These are phyloP conservation scores for Syrista parreyssii DNA, from an alignment of 2,888 invertebrate species.

Conservation along the genomic window DNA sequence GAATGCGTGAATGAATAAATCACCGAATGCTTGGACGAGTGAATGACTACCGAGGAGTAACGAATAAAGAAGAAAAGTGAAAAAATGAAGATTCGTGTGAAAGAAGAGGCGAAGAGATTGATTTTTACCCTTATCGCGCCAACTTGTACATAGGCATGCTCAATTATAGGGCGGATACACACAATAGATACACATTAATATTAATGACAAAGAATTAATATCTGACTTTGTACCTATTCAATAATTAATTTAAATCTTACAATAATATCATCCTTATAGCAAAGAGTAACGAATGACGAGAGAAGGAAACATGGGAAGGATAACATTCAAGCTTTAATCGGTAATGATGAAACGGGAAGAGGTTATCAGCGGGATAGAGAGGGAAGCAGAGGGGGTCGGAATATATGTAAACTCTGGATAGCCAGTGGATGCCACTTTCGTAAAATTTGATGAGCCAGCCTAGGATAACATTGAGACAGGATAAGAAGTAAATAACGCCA, in stretches of 20 bases:
- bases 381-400: background rate
- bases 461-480: slow-evolving; percentile 37
- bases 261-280: slow-evolving; percentile 36
- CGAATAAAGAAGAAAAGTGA: background rate
- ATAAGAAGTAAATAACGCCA: slow-evolving; percentile 33
- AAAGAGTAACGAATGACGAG: slow-evolving; percentile 26
- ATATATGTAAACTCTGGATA: slow-evolving; percentile 18
- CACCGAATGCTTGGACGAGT: too few species aligned
- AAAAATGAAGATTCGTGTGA: background rate
- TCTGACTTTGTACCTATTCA: slow-evolving; percentile 63
- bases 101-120: slow-evolving; percentile 27
- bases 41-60: background rate
- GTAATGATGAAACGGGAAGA: background rate
- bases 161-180: slow-evolving; percentile 48
- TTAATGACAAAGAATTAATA: slow-evolving; percentile 52
- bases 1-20: too few species aligned
- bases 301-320: background rate
- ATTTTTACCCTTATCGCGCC: slow-evolving; percentile 55
- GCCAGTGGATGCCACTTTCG: slow-evolving; percentile 47
- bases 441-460: slow-evolving; percentile 46
- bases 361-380: background rate
- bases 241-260: slow-evolving; percentile 48
- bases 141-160: slow-evolving; percentile 63
- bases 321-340: background rate
- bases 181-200: slow-evolving; percentile 44